phyloP scores from a whole-genome alignment of 30 jellyfish, hydroid and myxozoan genomes.

The Aurelia aurita region DNA sequence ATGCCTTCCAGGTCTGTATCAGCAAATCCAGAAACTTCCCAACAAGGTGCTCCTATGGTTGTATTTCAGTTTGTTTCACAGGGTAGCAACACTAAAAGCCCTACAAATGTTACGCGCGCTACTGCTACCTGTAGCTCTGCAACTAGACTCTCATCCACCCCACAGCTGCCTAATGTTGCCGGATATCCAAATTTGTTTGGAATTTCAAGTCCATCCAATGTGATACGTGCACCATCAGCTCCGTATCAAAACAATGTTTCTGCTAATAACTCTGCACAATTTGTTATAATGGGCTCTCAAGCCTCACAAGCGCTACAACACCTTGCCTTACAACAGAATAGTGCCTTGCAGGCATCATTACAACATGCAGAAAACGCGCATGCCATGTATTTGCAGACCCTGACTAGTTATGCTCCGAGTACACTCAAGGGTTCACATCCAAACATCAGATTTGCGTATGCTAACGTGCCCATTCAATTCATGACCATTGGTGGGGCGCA shows the following conservation, averaged over 20 bases:
- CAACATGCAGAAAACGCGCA: conserved; percentile 66
- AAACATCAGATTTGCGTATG: conserved; percentile 57
- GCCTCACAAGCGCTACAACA: conserved; percentile 85
- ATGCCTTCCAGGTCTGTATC: background rate
- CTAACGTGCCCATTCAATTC: conserved; percentile 65
- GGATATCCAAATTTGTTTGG: conserved; percentile 44
- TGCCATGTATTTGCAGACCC: conserved; percentile 64
- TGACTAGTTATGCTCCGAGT: conserved; percentile 45
- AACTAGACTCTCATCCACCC: background rate
- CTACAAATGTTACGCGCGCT: background rate
- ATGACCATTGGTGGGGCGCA: conserved; percentile 73
- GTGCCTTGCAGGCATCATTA: conserved; percentile 53
- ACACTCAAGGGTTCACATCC: conserved; percentile 45
- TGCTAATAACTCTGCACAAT: conserved; percentile 51
- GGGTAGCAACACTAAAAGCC: background rate
- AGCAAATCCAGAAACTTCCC: background rate
- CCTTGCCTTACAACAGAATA: conserved; percentile 73
- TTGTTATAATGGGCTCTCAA: conserved; percentile 76
- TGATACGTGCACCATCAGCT: conserved; percentile 35
- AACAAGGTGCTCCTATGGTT: conserved; percentile 11
- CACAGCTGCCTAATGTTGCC: conserved; percentile 30
- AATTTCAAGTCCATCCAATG: conserved; percentile 33
- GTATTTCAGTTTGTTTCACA: conserved; percentile 25
- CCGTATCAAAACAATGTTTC: conserved; percentile 31
- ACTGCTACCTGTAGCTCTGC: background rate